These are phyloP conservation scores for Streptopelia turtur DNA, from an alignment of 2,797 vertebrate genomes.

Conservation along the genomic window DNA sequence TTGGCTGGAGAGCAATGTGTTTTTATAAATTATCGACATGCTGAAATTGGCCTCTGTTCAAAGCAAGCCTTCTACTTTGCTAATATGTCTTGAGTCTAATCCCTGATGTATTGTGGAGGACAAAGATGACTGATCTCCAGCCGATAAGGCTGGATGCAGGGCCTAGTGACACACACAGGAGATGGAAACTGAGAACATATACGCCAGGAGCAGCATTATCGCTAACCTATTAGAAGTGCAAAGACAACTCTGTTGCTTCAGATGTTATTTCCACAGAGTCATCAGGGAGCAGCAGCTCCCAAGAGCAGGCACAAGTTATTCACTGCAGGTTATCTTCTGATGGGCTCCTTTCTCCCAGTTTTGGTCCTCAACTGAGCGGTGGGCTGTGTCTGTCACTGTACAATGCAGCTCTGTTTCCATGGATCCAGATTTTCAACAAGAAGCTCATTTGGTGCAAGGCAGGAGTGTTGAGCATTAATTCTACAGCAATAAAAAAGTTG, in stretches of 20 bases:
- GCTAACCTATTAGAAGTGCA: background rate
- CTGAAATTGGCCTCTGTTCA: conserved; percentile 46
- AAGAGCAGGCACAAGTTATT: background rate
- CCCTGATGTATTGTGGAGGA: background rate
- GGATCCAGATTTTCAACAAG: background rate
- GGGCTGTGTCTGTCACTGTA: background rate
- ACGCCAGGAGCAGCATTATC: background rate
- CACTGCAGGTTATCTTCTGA: background rate
- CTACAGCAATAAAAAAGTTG: background rate
- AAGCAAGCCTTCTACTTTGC: conserved; percentile 24
- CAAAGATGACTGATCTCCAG: background rate
- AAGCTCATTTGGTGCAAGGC: background rate
- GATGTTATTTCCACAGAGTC: background rate
- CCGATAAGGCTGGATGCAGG: background rate
- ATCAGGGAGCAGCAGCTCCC: background rate
- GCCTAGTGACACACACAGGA: background rate
- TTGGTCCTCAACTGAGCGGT: background rate
- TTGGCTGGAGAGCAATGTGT: conserved; percentile 56
- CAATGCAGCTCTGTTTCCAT: background rate
- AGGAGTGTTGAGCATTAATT: background rate
- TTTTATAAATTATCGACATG: conserved; percentile 62
- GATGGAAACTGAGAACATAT: background rate
- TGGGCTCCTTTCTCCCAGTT: background rate
- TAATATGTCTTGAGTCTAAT: conserved; percentile 18
- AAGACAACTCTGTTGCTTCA: background rate